A percentile compares a stretch with the other conserved stretches of the same genome.
phyloP scores from a whole-genome alignment of 2,888 invertebrate genomes.

The Meloe dianella region DNA sequence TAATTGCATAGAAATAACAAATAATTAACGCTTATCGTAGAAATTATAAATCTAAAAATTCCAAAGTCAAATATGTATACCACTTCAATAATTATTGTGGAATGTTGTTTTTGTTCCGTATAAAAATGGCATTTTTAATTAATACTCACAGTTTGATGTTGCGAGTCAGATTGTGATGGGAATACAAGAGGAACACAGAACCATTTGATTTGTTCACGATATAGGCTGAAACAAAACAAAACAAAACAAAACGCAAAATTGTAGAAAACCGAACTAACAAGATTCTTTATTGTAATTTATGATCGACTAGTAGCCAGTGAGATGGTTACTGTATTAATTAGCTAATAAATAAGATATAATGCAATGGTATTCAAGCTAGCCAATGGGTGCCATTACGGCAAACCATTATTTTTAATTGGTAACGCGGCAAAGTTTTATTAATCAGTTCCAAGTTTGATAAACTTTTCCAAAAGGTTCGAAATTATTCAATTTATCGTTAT shows the following conservation, averaged over 20 bases:
- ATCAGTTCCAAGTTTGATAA: no score
- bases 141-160: no score
- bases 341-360: neutral
- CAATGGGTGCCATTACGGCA: constrained; percentile 2
- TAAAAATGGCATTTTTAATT: no score
- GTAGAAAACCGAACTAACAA: neutral
- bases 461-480: neutral
- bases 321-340: neutral
- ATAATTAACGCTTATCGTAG: no score
- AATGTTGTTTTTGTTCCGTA: no score
- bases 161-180: no score
- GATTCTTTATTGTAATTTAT: neutral
- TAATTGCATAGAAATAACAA: no score
- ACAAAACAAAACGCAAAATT: neutral
- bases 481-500: neutral
- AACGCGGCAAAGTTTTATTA: neutral
- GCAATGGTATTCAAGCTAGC: neutral
- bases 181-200: neutral
- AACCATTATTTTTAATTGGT: constrained; percentile 1
- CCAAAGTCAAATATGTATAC: neutral
- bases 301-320: neutral
- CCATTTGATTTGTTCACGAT: neutral
- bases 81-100: neutral
- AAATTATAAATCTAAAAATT: neutral
- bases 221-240: neutral